Conservation (phyloP, 2,797 vertebrate genomes). For the Odontamblyopus lacepedii region DNA sequence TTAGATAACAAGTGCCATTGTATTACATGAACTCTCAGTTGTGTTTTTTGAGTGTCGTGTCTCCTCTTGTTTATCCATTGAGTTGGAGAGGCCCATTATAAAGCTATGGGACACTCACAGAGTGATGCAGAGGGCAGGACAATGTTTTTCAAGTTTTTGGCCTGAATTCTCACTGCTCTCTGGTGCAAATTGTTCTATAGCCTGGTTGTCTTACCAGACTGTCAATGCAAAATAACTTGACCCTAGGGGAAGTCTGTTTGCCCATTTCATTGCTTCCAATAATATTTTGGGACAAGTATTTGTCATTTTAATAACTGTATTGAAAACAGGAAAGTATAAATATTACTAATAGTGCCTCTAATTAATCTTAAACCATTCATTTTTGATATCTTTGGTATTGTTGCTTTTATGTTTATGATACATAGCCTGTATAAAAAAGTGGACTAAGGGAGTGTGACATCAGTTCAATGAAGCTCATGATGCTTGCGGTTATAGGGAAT, state of each 20-base stretch:
- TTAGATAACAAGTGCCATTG: neutral
- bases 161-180: neutral
- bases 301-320: no score
- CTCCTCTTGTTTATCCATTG: conserved; percentile 44
- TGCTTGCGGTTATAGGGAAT: no score
- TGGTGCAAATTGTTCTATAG: neutral
- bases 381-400: no score
- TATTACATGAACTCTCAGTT: conserved; percentile 41
- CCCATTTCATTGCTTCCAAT: neutral
- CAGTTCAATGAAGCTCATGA: no score
- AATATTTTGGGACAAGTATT: no score
- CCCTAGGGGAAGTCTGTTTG: neutral
- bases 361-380: no score
- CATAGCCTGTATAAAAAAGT: no score
- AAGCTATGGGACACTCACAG: conserved; percentile 40
- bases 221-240: neutral
- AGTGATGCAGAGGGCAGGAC: conserved; percentile 18
- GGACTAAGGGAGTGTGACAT: no score
- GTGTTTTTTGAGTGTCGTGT: conserved; percentile 45
- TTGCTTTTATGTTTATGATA: no score
- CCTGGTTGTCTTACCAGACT: neutral
- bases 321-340: no score
- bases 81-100: conserved; percentile 60
- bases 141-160: neutral
- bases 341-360: no score